These are phyloP conservation scores for Euura lappo DNA, from an alignment of 1,140 invertebrate species.

Conservation along the genomic window DNA sequence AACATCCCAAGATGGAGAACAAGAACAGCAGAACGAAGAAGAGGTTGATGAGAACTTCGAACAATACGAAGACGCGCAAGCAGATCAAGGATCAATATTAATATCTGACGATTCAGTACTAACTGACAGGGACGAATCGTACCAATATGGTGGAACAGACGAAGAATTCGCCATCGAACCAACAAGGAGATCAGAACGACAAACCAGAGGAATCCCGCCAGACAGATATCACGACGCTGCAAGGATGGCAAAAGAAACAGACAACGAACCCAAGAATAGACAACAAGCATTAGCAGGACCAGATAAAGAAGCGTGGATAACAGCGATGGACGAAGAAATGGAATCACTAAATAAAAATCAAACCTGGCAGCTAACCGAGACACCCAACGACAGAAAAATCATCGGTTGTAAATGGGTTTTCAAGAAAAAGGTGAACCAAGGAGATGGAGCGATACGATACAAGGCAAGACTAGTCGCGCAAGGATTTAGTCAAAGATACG, in stretches of 20 bases:
- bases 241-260: background rate
- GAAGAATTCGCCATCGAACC: background rate
- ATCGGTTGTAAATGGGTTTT: constrained; percentile 22
- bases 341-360: constrained; percentile 26
- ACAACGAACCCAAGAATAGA: constrained; percentile 8
- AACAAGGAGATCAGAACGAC: background rate
- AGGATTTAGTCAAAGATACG: constrained; percentile 28
- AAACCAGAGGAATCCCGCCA: background rate
- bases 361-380: background rate
- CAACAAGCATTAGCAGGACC: constrained; percentile 2
- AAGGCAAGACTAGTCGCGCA: constrained; percentile 25
- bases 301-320: constrained; percentile 33
- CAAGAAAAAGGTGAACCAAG: constrained; percentile 21
- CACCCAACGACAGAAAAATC: background rate
- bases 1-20: background rate
- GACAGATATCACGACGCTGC: background rate
- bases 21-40: background rate
- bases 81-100: background rate
- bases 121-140: background rate
- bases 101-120: background rate
- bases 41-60: background rate
- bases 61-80: background rate
- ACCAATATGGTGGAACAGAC: background rate
- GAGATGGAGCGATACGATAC: constrained; percentile 18
- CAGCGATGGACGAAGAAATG: constrained; percentile 42